Conservation (phyloP, 2,888 invertebrate species). For the Lithophane socia region DNA sequence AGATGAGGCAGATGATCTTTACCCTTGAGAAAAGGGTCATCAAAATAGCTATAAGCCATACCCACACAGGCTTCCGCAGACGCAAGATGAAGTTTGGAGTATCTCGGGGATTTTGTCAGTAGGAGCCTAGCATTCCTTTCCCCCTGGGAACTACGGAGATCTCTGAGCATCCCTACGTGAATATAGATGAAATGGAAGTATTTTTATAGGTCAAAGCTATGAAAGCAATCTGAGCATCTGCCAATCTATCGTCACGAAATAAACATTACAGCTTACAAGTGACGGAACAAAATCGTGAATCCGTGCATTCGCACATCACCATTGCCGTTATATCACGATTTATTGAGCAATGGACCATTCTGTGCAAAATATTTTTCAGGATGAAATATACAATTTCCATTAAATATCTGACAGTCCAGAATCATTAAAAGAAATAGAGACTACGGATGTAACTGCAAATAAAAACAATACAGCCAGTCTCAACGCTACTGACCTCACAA, state of each 20-base stretch:
- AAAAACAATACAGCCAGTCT: not conserved
- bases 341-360: not conserved
- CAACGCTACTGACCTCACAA: not conserved
- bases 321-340: slow-evolving; percentile 20
- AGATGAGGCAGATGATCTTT: too few species aligned
- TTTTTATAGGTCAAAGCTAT: not conserved
- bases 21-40: not conserved
- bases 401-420: not conserved
- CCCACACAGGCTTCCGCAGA: not conserved
- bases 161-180: not conserved
- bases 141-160: not conserved
- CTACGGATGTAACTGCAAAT: not conserved
- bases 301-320: slow-evolving; percentile 12
- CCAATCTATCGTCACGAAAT: slow-evolving; percentile 33
- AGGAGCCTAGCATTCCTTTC: not conserved
- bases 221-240: slow-evolving; percentile 7
- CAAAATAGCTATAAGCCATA: not conserved
- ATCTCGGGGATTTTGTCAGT: not conserved
- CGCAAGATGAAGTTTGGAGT: not conserved
- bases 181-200: not conserved
- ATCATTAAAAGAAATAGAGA: not conserved
- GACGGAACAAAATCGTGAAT: slow-evolving; percentile 41
- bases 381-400: not conserved
- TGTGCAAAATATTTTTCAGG: too few species aligned
- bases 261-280: slow-evolving; percentile 25